Percentiles rank a stretch among this genome's conserved stretches.
Conservation (phyloP, 2,888 invertebrate species). For the Heteromurus nitidus region DNA sequence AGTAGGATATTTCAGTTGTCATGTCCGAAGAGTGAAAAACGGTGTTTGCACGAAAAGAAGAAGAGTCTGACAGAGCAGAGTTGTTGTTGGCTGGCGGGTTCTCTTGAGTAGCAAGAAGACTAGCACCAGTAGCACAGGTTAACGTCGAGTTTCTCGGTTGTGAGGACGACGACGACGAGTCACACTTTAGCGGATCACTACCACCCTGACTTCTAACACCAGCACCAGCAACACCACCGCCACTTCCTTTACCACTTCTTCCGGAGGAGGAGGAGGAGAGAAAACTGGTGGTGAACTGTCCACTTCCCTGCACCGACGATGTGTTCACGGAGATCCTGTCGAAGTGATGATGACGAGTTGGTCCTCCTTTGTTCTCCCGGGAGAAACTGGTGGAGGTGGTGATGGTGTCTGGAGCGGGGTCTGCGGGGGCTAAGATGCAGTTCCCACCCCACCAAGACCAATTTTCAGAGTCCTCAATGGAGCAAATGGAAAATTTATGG, state of each 20-base stretch:
- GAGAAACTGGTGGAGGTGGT: constrained; percentile 9
- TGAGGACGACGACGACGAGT: no score
- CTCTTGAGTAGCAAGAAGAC: constrained; percentile 48
- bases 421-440: constrained; percentile 50
- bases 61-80: constrained; percentile 41
- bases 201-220: constrained; percentile 52
- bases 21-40: constrained; percentile 63
- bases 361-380: constrained; percentile 11
- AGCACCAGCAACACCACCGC: constrained; percentile 19
- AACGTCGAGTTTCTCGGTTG: constrained; percentile 40
- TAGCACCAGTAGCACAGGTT: constrained; percentile 62
- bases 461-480: constrained; percentile 57
- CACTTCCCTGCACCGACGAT: background rate
- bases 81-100: constrained; percentile 39
- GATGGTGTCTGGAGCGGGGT: constrained; percentile 27
- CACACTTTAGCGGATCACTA: constrained; percentile 56
- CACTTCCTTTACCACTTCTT: constrained; percentile 20
- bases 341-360: constrained; percentile 5
- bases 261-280: no score
- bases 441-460: constrained; percentile 68
- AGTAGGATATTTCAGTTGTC: constrained; percentile 73
- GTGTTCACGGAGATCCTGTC: constrained; percentile 48
- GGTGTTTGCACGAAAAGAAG: constrained; percentile 54
- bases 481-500: constrained; percentile 46
- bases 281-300: constrained; percentile 6